Evolutionary conservation across 2,113 vertebrate species (phyloP).

Genomic region (Calidris pugnax): DNA sequence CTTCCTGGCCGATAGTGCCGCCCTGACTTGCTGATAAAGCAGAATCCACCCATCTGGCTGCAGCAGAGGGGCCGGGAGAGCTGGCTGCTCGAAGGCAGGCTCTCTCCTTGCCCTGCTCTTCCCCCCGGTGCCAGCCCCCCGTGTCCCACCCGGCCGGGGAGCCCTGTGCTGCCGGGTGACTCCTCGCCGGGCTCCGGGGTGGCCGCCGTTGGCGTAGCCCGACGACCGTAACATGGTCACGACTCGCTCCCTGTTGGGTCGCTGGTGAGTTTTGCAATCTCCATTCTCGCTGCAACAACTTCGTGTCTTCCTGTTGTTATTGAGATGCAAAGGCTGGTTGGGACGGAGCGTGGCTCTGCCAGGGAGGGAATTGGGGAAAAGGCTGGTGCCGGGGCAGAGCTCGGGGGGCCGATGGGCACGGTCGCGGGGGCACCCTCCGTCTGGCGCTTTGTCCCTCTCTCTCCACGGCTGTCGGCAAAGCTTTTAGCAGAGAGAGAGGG

Average conservation of each 20-base stretch:
- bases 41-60: slow-evolving; percentile 56
- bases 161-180: not conserved
- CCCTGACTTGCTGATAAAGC: slow-evolving; percentile 63
- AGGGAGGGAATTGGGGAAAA: slow-evolving; percentile 5
- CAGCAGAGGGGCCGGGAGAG: slow-evolving; percentile 10
- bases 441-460: not conserved
- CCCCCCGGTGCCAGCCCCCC: not conserved
- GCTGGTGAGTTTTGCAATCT: slow-evolving; percentile 56
- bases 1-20: slow-evolving; percentile 66
- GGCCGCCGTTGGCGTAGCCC: accelerated
- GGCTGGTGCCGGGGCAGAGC: not conserved
- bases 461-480: not conserved
- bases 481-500: not conserved
- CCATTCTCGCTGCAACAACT: not conserved
- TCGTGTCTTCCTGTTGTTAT: not conserved
- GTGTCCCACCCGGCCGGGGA: accelerated
- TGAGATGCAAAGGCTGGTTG: not conserved
- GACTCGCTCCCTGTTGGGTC: not conserved
- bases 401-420: accelerated
- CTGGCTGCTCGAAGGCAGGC: not conserved
- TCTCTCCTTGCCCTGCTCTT: not conserved
- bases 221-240: not conserved
- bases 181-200: not conserved
- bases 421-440: not conserved
- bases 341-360: not conserved